phyloP scores from a whole-genome alignment of 2,797 vertebrate species.

The Cossypha niveicapilla region DNA sequence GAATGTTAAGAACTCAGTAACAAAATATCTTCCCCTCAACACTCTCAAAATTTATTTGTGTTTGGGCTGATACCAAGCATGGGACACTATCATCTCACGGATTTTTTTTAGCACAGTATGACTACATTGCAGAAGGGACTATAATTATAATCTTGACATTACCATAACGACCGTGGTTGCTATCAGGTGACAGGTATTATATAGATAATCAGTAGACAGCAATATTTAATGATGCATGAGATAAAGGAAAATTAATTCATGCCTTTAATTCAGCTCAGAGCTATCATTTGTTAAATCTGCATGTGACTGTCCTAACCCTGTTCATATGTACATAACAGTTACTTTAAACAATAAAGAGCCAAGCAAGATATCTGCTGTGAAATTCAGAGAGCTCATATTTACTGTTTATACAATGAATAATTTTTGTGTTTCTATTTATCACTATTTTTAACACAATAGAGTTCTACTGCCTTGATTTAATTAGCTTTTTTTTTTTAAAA shows the following conservation, averaged over 20 bases:
- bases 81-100: neutral
- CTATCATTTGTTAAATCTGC: neutral
- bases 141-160: slow-evolving; percentile 56
- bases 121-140: slow-evolving; percentile 26
- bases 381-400: neutral
- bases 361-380: neutral
- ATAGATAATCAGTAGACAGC: slow-evolving; percentile 40
- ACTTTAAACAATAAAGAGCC: neutral
- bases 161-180: slow-evolving; percentile 47
- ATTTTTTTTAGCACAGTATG: slow-evolving; percentile 2
- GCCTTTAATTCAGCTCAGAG: slow-evolving; percentile 18
- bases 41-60: neutral
- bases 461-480: neutral
- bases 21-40: neutral
- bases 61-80: neutral
- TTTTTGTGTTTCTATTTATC: neutral
- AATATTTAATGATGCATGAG: slow-evolving; percentile 54
- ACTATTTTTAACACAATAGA: neutral
- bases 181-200: slow-evolving; percentile 55
- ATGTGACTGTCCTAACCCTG: neutral
- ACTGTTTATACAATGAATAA: neutral
- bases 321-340: neutral
- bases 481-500: neutral
- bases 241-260: slow-evolving; percentile 42
- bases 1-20: neutral